Conservation (phyloP, 2,797 vertebrate genomes). For the Momotus momota region DNA sequence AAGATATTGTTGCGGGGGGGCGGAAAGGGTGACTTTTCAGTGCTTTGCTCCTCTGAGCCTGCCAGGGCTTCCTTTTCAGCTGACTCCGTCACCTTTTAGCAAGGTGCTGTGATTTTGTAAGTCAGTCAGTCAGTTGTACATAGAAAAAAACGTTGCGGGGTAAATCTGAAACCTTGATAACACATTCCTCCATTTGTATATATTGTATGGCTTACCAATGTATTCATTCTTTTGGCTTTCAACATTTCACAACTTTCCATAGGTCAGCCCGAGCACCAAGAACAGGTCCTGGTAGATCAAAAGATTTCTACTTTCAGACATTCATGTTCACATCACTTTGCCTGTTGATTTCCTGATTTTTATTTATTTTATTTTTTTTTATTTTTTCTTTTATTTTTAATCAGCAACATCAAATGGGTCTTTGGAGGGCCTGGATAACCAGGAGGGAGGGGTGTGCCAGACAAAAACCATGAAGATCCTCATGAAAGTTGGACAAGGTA, state of each 20-base stretch:
- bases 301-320: conserved; percentile 73
- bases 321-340: conserved; percentile 81
- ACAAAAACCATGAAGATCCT: conserved; percentile 99
- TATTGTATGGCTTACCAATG: conserved; percentile 41
- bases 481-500: conserved; percentile 99
- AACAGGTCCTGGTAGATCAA: conserved; percentile 65
- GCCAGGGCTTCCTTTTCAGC: conserved; percentile 51
- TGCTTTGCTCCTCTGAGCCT: conserved; percentile 45
- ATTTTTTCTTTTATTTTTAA: conserved; percentile 77
- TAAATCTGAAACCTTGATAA: conserved; percentile 59
- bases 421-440: conserved; percentile 98
- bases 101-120: conserved; percentile 38
- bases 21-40: not conserved
- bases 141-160: conserved; percentile 23
- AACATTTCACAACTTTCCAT: conserved; percentile 72
- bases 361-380: conserved; percentile 80
- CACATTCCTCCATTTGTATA: conserved; percentile 37
- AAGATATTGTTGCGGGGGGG: conserved; percentile 15
- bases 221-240: conserved; percentile 74
- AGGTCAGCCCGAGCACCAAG: conserved; percentile 58
- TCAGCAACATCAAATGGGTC: conserved; percentile 98
- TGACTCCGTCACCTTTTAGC: conserved; percentile 38
- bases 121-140: not conserved
- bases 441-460: conserved; percentile 97
- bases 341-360: conserved; percentile 78